A percentile compares a stretch with the other conserved stretches of the same genome.
Evolutionary conservation across 1,140 invertebrate genomes (phyloP).

Genomic region (Scaptomyza montana): DNA sequence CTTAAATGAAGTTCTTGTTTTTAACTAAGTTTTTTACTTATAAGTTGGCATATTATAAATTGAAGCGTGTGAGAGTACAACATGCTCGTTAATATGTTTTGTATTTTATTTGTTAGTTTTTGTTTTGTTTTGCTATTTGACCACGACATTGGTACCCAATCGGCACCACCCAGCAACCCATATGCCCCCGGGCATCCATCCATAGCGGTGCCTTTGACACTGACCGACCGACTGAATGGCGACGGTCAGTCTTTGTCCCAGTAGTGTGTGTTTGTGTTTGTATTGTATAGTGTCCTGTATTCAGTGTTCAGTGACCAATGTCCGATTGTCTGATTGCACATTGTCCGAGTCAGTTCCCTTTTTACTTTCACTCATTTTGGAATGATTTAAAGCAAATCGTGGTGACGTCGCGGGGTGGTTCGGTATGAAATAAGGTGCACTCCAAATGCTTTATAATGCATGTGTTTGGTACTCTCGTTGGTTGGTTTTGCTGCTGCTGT

Average conservation of each 20-base stretch:
- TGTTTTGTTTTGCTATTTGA: conserved; percentile 13
- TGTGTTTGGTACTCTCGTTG: neutral
- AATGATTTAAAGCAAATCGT: too few relatives aligned
- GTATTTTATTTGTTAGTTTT: neutral
- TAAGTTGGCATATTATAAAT: too few relatives aligned
- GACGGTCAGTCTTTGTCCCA: conserved; percentile 12
- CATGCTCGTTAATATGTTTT: neutral
- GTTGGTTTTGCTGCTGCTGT: conserved; percentile 11
- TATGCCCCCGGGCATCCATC: neutral
- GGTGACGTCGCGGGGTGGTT: too few relatives aligned
- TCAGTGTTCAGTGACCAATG: neutral
- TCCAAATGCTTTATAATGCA: too few relatives aligned
- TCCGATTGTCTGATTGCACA: conserved; percentile 43
- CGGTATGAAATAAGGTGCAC: too few relatives aligned
- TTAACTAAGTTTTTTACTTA: too few relatives aligned
- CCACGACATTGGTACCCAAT: conserved; percentile 38
- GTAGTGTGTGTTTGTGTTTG: conserved; percentile 2
- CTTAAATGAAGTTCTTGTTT: too few relatives aligned
- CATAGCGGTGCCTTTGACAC: conserved; percentile 55
- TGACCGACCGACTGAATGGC: conserved; percentile 42
- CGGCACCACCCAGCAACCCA: too few relatives aligned
- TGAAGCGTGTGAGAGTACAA: too few relatives aligned
- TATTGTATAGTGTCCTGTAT: conserved; percentile 16
- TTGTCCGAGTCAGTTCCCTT: conserved; percentile 26
- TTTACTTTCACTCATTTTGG: conserved; percentile 30